Percentiles rank a stretch among this genome's conserved stretches.
phyloP scores from a whole-genome alignment of 2,888 invertebrate genomes.

The Agonopterix heracliana region DNA sequence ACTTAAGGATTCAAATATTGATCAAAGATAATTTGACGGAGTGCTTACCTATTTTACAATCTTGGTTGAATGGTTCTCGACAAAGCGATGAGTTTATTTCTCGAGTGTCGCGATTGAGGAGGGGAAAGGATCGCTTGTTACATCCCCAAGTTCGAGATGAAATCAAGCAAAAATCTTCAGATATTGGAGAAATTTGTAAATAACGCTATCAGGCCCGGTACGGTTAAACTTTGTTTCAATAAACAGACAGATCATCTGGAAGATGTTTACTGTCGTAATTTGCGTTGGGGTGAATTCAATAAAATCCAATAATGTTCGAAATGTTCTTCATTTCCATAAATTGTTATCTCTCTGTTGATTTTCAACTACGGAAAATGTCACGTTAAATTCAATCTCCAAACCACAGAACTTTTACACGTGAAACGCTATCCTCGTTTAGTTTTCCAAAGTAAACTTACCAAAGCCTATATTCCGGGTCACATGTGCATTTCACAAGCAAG shows the following conservation, averaged over 20 bases:
- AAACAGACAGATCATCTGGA: slow-evolving; percentile 24
- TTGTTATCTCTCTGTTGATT: slow-evolving; percentile 14
- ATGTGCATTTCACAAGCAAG: no score
- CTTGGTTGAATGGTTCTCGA: slow-evolving; percentile 32
- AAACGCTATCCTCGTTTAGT: no score
- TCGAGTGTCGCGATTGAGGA: slow-evolving; percentile 29
- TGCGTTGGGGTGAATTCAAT: slow-evolving; percentile 16
- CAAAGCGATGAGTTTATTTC: slow-evolving; percentile 43
- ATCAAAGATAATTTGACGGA: slow-evolving; percentile 39
- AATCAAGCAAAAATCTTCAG: slow-evolving; percentile 33
- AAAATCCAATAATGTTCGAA: slow-evolving; percentile 23
- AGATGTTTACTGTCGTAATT: slow-evolving; percentile 21
- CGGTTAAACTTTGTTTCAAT: slow-evolving; percentile 30
- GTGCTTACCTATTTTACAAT: slow-evolving; percentile 2
- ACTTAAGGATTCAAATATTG: slow-evolving; percentile 21
- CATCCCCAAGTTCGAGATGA: slow-evolving; percentile 31
- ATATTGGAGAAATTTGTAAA: slow-evolving; percentile 30
- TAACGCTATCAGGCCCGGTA: slow-evolving; percentile 24
- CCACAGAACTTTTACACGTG: no score
- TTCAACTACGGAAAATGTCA: no score
- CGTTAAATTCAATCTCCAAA: no score
- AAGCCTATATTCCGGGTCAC: no score
- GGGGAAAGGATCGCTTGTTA: slow-evolving; percentile 27
- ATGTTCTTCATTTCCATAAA: slow-evolving; percentile 19
- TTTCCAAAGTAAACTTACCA: no score